Evolutionary conservation across 2,888 invertebrate genomes (phyloP), one percentile per base, ranked within the genome.

Genomic region (Cryptops parisi): DNA sequence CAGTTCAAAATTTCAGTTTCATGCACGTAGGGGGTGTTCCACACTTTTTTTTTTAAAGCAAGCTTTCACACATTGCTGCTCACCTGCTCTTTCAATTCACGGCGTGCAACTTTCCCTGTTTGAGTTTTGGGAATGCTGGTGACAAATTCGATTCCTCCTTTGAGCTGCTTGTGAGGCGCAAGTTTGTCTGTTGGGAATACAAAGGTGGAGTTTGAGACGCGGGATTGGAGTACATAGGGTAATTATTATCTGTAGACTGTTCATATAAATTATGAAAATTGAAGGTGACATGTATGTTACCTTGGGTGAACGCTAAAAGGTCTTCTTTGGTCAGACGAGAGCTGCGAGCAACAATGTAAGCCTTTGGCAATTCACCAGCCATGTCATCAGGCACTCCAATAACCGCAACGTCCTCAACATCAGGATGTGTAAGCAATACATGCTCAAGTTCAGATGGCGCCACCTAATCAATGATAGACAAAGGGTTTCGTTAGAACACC

Each of bases 371-470:
- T 68, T 89, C 86, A 3, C 88, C 89, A 33, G 72, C 73, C 9
- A 68, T 66, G 0, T 73, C 68, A 66, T 87, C 77, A 0, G 84
- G 80, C 49, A 77, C 66, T 17, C 88, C 90, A 62, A 88, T 77
- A 33, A 91, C 90, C 33, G 83, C 89, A 21, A 77, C 82, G 64
- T 90, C 88, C 53, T 77, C 75, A 48, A 90, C 77, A 52, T 76
- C 76, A 0, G 76, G 72, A 71, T 84, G 79, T 38, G 78, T 78
- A 50, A 87, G 70, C 39, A 91, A 67, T 47, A 90, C 63, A 17
- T 80, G 80, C 69, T 93, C 91, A 39, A 93, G 69, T 70, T 91
- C 90, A 1, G 89, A 88, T 2, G 90, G 90, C 0, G 89, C 79
- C 5, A 91, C 89, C 78, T 82, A 27, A 40, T 25, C 39, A 25